phyloP scores from a whole-genome alignment of 2,888 invertebrate genomes.

The Drosophila lutescens region DNA sequence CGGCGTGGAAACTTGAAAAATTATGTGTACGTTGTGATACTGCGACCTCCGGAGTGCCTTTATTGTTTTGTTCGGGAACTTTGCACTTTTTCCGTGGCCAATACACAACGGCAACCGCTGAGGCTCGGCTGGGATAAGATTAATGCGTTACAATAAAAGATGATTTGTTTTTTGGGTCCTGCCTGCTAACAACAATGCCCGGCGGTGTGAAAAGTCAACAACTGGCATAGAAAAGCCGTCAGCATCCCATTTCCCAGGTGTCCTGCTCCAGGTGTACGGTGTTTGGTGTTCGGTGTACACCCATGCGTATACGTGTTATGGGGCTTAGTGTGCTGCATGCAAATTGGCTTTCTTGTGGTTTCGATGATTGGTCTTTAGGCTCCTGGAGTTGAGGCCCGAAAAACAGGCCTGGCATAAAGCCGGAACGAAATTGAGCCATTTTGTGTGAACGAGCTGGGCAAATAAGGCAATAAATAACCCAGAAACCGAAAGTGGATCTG shows the following conservation, averaged over 20 bases:
- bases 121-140: slow-evolving; percentile 64
- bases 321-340: slow-evolving; percentile 58
- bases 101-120: slow-evolving; percentile 25
- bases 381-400: background rate
- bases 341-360: slow-evolving; percentile 65
- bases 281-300: slow-evolving; percentile 22
- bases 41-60: background rate
- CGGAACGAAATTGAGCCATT: slow-evolving; percentile 48
- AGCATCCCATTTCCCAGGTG: slow-evolving; percentile 40
- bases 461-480: slow-evolving; percentile 58
- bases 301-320: slow-evolving; percentile 42
- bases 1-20: slow-evolving; percentile 29
- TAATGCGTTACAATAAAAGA: slow-evolving; percentile 77
- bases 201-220: slow-evolving; percentile 72
- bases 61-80: slow-evolving; percentile 47
- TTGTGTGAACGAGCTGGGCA: slow-evolving; percentile 33
- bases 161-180: slow-evolving; percentile 68
- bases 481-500: slow-evolving; percentile 39
- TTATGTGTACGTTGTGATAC: slow-evolving; percentile 33
- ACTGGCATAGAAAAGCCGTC: slow-evolving; percentile 60
- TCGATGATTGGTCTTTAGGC: slow-evolving; percentile 44
- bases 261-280: slow-evolving; percentile 48
- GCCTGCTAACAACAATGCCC: slow-evolving; percentile 43
- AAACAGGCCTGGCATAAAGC: slow-evolving; percentile 22
- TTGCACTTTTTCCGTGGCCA: slow-evolving; percentile 59